These are phyloP conservation scores for Brachionus rotundiformis DNA, from an alignment of 1,140 invertebrate species.

Conservation along the genomic window DNA sequence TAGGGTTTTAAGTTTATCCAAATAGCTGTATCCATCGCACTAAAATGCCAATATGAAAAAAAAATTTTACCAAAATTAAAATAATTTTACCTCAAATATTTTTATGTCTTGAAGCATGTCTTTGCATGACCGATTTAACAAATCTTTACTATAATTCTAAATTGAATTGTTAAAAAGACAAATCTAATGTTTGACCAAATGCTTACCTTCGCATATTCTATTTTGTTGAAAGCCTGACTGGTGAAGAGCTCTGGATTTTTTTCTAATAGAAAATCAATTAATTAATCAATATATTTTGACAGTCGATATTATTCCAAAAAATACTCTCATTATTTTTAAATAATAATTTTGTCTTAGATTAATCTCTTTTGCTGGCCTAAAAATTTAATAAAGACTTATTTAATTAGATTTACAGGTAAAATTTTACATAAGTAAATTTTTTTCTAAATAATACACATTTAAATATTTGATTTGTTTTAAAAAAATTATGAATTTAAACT, in stretches of 20 bases:
- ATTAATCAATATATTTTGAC: not conserved
- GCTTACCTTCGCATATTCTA: conserved; percentile 48
- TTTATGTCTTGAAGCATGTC: conserved; percentile 42
- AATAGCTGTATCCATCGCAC: conserved; percentile 41
- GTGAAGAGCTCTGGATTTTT: conserved; percentile 51
- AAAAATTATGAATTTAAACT: too few species aligned
- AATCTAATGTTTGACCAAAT: too few species aligned
- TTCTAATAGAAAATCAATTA: conserved; percentile 26
- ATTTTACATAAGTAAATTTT: too few species aligned
- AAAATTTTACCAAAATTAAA: too few species aligned
- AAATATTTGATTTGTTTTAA: too few species aligned
- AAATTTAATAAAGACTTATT: too few species aligned
- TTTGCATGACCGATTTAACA: conserved; percentile 45
- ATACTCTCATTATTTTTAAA: too few species aligned
- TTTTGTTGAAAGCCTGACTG: conserved; percentile 50
- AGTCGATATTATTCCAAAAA: not conserved
- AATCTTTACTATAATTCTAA: conserved; percentile 51
- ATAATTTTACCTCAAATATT: conserved; percentile 35
- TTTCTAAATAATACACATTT: too few species aligned
- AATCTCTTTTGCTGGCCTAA: too few species aligned
- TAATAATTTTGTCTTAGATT: too few species aligned
- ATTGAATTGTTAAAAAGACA: not conserved
- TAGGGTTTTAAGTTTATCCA: conserved; percentile 11
- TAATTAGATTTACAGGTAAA: too few species aligned
- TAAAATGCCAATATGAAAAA: too few species aligned